phyloP scores from a whole-genome alignment of 2,797 vertebrate species.

The Lithobates sylvaticus region DNA sequence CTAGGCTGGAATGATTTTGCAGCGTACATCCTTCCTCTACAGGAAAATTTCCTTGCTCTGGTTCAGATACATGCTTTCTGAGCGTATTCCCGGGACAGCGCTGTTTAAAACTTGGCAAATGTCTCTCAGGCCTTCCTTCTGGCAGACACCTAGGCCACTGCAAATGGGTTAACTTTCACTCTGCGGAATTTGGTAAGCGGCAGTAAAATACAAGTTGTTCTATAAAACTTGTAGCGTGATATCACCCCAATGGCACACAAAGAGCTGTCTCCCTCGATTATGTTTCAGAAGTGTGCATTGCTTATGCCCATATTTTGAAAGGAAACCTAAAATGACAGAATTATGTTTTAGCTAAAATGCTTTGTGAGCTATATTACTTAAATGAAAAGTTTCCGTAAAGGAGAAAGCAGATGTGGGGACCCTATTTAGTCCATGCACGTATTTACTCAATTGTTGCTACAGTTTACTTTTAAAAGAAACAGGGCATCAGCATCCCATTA shows the following conservation, averaged over 20 bases:
- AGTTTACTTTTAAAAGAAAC: too few species aligned
- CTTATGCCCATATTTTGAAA: neutral
- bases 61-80: constrained; percentile 53
- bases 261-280: too few species aligned
- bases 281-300: neutral
- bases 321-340: too few species aligned
- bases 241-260: constrained; percentile 25
- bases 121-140: constrained; percentile 28
- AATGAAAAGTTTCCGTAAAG: too few species aligned
- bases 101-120: constrained; percentile 47
- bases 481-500: too few species aligned
- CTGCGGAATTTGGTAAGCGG: neutral
- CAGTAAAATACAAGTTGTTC: constrained; percentile 26
- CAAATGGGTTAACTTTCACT: constrained; percentile 29
- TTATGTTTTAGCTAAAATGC: too few species aligned
- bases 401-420: too few species aligned
- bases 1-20: constrained; percentile 47
- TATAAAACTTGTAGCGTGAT: constrained; percentile 6
- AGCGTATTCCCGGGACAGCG: constrained; percentile 35
- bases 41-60: constrained; percentile 52
- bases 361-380: too few species aligned
- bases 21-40: constrained; percentile 58
- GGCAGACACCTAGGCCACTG: constrained; percentile 18
- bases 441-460: too few species aligned
- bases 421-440: too few species aligned